Evolutionary conservation across 1,140 invertebrate species (phyloP).

Genomic region (Drosophila pectinifera): DNA sequence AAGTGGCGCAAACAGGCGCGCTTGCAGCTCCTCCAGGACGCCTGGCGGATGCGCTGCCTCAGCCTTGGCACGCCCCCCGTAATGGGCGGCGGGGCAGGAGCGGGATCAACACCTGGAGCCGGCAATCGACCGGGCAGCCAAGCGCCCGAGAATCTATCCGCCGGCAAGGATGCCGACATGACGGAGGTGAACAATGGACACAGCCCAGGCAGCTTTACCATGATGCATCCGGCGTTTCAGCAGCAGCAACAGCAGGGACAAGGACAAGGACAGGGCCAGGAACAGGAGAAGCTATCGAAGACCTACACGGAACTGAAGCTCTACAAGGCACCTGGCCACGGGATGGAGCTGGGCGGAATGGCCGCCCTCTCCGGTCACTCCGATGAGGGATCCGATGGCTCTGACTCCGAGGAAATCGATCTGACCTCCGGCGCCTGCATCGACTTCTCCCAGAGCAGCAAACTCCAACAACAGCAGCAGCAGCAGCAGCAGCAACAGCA

Average conservation of each 20-base stretch:
- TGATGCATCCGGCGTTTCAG: constrained; percentile 84
- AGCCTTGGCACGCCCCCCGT: constrained; percentile 89
- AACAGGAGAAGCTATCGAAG: constrained; percentile 69
- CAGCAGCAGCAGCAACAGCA: constrained; percentile 62
- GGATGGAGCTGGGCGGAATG: constrained; percentile 59
- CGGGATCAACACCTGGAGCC: constrained; percentile 20
- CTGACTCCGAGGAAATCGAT: constrained; percentile 84
- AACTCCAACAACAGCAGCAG: constrained; percentile 67
- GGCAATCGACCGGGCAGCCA: constrained; percentile 46
- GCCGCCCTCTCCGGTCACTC: constrained; percentile 56
- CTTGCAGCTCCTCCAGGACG: constrained; percentile 93
- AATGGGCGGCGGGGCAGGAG: constrained; percentile 76
- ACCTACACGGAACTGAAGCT: constrained; percentile 83
- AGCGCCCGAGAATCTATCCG: constrained; percentile 69
- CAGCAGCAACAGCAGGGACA: constrained; percentile 63
- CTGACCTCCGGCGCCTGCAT: constrained; percentile 83
- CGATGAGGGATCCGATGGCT: constrained; percentile 76
- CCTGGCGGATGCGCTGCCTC: constrained; percentile 94
- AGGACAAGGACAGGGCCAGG: constrained; percentile 33
- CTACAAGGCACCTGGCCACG: constrained; percentile 72
- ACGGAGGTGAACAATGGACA: constrained; percentile 28
- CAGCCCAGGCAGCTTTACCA: constrained; percentile 66
- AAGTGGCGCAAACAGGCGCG: constrained; percentile 95
- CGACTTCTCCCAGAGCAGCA: constrained; percentile 83
- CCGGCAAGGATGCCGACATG: constrained; percentile 54